A percentile compares a stretch with the other conserved stretches of the same genome.
phyloP scores from a whole-genome alignment of 2,888 invertebrate genomes.

The Priapulus caudatus region DNA sequence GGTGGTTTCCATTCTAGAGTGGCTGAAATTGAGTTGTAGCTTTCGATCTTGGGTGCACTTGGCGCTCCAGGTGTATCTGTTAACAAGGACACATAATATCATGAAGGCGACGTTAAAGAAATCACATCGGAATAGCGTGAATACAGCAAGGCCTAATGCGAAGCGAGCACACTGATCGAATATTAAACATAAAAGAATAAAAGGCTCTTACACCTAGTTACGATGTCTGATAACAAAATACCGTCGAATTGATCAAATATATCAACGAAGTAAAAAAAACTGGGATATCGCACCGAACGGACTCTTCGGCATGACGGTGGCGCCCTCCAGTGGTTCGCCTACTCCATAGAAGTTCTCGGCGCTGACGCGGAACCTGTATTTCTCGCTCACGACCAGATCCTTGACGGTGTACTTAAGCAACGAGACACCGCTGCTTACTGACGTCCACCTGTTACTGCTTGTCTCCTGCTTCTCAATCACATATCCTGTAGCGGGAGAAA shows the following conservation, averaged over 20 bases:
- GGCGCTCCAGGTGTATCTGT: constrained; percentile 7
- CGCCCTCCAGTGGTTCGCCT: constrained; percentile 8
- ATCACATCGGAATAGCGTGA: no score
- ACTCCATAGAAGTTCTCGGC: constrained; percentile 9
- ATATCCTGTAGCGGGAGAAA: constrained; percentile 6
- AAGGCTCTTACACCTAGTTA: no score
- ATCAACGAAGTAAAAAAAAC: no score
- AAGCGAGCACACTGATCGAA: no score
- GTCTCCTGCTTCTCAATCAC: constrained; percentile 8
- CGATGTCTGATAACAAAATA: no score
- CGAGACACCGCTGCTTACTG: not conserved
- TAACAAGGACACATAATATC: no score
- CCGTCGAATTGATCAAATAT: no score
- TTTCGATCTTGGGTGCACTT: not conserved
- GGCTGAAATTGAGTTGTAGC: not conserved
- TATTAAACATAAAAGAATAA: no score
- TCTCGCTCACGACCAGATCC: constrained; percentile 4
- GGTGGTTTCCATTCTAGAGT: constrained; percentile 6
- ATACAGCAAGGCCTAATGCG: no score
- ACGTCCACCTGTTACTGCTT: not conserved
- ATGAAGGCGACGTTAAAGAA: no score
- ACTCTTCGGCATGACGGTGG: constrained; percentile 4
- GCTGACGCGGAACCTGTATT: constrained; percentile 6
- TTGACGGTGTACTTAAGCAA: not conserved
- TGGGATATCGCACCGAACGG: constrained; percentile 10